Percentiles rank a stretch among this genome's conserved stretches.
These are phyloP conservation scores for Dicycla oo DNA, from an alignment of 2,888 invertebrate genomes.

Conservation along the genomic window DNA sequence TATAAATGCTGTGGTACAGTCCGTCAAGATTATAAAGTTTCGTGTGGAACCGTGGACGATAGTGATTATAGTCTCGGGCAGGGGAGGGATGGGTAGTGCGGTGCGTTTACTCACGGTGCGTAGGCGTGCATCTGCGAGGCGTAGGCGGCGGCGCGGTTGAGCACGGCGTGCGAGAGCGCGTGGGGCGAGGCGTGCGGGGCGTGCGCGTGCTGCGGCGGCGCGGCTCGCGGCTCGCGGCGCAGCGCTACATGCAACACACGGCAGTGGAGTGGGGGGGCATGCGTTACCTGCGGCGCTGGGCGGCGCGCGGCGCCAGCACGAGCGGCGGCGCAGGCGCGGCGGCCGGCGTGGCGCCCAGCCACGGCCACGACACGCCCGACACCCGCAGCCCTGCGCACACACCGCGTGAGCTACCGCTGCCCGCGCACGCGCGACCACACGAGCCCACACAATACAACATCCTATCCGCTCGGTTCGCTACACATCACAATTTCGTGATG, in stretches of 20 bases:
- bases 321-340: slow-evolving; percentile 92
- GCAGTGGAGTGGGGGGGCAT: slow-evolving; percentile 67
- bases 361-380: slow-evolving; percentile 94
- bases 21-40: not conserved
- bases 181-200: slow-evolving; percentile 80
- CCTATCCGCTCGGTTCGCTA: not conserved
- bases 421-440: not conserved
- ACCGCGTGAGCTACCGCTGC: slow-evolving; percentile 70
- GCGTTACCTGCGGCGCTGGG: slow-evolving; percentile 94
- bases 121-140: slow-evolving; percentile 96
- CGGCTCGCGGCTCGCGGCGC: slow-evolving; percentile 92
- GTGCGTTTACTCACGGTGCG: slow-evolving; percentile 94
- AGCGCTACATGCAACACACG: slow-evolving; percentile 90
- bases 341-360: slow-evolving; percentile 92
- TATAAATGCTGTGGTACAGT: not conserved
- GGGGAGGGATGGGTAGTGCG: slow-evolving; percentile 21
- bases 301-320: slow-evolving; percentile 93
- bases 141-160: slow-evolving; percentile 92
- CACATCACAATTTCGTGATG: not conserved
- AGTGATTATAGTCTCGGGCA: slow-evolving; percentile 14
- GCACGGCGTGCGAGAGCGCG: slow-evolving; percentile 94
- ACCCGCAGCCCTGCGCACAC: slow-evolving; percentile 93
- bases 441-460: not conserved
- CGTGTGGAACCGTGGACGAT: not conserved
- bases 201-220: slow-evolving; percentile 84